phyloP scores from a whole-genome alignment of 2,888 invertebrate genomes.

The Lacanobia oleracea region DNA sequence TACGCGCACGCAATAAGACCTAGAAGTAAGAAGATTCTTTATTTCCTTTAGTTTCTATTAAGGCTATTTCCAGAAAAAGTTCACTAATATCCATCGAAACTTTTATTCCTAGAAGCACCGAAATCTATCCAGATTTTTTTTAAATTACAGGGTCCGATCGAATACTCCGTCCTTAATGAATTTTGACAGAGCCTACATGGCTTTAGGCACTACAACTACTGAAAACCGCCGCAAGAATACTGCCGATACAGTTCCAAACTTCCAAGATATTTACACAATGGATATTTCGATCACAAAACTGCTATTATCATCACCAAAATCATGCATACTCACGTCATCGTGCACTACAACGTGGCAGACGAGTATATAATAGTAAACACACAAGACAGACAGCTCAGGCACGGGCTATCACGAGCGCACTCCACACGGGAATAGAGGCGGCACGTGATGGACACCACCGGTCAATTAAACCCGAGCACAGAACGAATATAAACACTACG shows the following conservation, averaged over 20 bases:
- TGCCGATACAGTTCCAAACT: not conserved
- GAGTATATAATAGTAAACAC: conserved; percentile 46
- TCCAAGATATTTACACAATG: not conserved
- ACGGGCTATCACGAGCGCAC: conserved; percentile 55
- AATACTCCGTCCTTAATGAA: not conserved
- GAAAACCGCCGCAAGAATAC: not conserved
- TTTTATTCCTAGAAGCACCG: not conserved
- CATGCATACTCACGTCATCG: conserved; percentile 53
- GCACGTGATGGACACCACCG: conserved; percentile 61
- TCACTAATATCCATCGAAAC: not conserved
- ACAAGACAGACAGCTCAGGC: conserved; percentile 27
- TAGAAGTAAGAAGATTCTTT: conserved; percentile 13
- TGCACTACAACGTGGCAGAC: conserved; percentile 22
- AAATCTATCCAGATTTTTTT: not conserved
- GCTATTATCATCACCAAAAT: conserved; percentile 20
- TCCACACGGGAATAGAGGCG: conserved; percentile 60
- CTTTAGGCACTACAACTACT: not conserved
- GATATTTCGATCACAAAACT: conserved; percentile 3
- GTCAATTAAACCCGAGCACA: conserved; percentile 53
- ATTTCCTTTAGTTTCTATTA: conserved; percentile 11
- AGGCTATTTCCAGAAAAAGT: not conserved
- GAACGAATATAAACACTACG: conserved; percentile 52
- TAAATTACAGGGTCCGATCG: not conserved
- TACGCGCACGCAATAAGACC: conserved; percentile 34
- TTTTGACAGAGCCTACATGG: not conserved